Conservation (phyloP, 2,888 invertebrate species). For the Odontothrips loti region DNA sequence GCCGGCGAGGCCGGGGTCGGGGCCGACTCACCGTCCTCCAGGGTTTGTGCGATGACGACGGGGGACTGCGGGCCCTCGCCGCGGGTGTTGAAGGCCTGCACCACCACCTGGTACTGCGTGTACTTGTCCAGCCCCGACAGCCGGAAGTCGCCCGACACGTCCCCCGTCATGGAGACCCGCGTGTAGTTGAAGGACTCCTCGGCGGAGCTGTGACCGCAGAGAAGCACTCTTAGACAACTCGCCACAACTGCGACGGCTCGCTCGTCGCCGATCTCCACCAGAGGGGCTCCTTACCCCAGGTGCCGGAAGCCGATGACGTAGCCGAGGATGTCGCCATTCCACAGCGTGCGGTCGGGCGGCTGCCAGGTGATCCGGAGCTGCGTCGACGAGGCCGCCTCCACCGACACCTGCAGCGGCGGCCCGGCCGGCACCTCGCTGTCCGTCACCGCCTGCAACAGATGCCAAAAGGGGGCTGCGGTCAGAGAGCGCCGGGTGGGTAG, state of each 20-base stretch:
- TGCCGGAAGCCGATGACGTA: slow-evolving; percentile 56
- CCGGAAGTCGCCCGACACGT: slow-evolving; percentile 28
- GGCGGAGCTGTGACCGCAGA: background rate
- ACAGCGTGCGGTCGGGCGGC: slow-evolving; percentile 64
- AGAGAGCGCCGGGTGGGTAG: background rate
- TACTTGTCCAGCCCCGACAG: slow-evolving; percentile 69
- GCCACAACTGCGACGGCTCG: too few species aligned
- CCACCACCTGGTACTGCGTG: slow-evolving; percentile 73
- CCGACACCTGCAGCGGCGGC: slow-evolving; percentile 62
- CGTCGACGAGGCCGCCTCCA: slow-evolving; percentile 64
- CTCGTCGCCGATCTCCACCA: too few species aligned
- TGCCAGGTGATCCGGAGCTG: slow-evolving; percentile 71
- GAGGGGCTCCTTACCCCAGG: slow-evolving; percentile 45
- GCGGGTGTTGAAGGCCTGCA: slow-evolving; percentile 79
- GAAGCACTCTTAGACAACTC: too few species aligned
- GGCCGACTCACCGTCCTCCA: slow-evolving; percentile 66
- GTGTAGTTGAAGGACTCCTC: slow-evolving; percentile 30
- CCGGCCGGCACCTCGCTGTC: slow-evolving; percentile 64
- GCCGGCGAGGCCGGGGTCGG: too few species aligned
- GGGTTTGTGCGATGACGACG: slow-evolving; percentile 69
- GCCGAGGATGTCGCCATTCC: slow-evolving; percentile 71
- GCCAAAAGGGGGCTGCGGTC: background rate
- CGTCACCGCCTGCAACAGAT: slow-evolving; percentile 42
- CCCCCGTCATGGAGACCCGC: slow-evolving; percentile 10
- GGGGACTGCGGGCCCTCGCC: slow-evolving; percentile 80